phyloP scores from a whole-genome alignment of 2,113 vertebrate species.

The Nothobranchius kuhntae region DNA sequence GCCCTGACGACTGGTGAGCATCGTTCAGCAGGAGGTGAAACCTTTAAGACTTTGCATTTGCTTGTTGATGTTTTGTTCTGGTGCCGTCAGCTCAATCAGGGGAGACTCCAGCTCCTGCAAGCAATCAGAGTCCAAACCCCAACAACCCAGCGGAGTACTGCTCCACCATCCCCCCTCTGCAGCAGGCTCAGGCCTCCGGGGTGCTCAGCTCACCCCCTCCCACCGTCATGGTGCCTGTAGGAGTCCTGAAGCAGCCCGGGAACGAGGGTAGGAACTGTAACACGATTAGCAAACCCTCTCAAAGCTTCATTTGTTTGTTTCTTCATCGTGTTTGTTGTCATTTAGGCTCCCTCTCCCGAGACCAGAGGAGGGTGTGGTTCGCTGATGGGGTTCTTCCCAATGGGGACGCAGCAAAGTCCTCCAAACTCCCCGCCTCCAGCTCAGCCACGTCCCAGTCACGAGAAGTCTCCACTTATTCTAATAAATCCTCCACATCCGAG shows the following conservation, averaged over 20 bases:
- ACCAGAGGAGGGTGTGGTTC: conserved; percentile 97
- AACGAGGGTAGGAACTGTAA: conserved; percentile 82
- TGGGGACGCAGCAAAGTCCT: conserved; percentile 90
- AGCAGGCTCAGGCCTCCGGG: conserved; percentile 97
- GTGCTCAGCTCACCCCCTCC: conserved; percentile 95
- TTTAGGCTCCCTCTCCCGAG: conserved; percentile 81
- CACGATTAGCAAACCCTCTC: conserved; percentile 14
- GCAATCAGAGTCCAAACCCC: conserved; percentile 95
- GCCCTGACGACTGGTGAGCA: conserved; percentile 91
- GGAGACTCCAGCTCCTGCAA: conserved; percentile 86
- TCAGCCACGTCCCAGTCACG: conserved; percentile 79
- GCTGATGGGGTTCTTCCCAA: conserved; percentile 95
- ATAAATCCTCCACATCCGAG: conserved; percentile 82
- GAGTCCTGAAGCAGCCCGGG: conserved; percentile 93
- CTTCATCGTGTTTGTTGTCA: accelerated
- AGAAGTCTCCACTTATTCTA: conserved; percentile 77
- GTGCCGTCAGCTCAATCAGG: conserved; percentile 85
- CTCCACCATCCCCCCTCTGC: conserved; percentile 97
- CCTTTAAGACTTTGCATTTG: too few relatives aligned
- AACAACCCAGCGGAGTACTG: conserved; percentile 99
- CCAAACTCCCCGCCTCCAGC: conserved; percentile 83
- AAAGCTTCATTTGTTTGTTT: not conserved
- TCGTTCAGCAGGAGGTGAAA: not conserved
- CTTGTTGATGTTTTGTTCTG: not conserved
- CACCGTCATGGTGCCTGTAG: conserved; percentile 98